phyloP scores from a whole-genome alignment of 2,888 invertebrate species.

The Pollenia labialis region DNA sequence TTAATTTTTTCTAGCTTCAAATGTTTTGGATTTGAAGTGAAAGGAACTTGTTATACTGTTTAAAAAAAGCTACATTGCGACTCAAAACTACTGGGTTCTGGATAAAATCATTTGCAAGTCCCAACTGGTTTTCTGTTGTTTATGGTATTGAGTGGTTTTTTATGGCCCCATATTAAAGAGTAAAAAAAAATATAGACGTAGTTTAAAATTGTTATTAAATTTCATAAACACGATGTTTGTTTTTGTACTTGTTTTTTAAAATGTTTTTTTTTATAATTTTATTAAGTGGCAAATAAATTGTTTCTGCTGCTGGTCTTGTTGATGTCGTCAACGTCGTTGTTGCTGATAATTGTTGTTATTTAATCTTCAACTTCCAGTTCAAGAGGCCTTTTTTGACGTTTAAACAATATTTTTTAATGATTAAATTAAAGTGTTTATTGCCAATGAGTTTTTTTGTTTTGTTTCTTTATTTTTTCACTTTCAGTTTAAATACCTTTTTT shows the following conservation, averaged over 20 bases:
- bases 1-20: too few species aligned
- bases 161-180: conserved; percentile 28
- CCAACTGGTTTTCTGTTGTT: conserved; percentile 41
- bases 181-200: conserved; percentile 21
- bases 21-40: too few species aligned
- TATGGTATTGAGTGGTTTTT: neutral
- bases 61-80: too few species aligned
- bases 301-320: conserved; percentile 48
- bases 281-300: conserved; percentile 54
- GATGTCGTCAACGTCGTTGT: conserved; percentile 21
- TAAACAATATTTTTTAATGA: conserved; percentile 28
- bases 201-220: conserved; percentile 45
- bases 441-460: conserved; percentile 13
- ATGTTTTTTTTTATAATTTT: conserved; percentile 28
- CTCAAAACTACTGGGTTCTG: neutral
- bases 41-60: too few species aligned
- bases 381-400: conserved; percentile 35
- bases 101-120: neutral
- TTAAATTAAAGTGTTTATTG: conserved; percentile 46
- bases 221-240: conserved; percentile 44
- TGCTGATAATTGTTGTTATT: conserved; percentile 47
- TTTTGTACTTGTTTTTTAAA: conserved; percentile 5
- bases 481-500: too few species aligned
- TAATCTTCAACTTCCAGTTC: conserved; percentile 37
- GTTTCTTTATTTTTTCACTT: neutral